A percentile compares a stretch with the other conserved stretches of the same genome.
phyloP scores from a whole-genome alignment of 2,113 vertebrate genomes.

The Thymallus thymallus region DNA sequence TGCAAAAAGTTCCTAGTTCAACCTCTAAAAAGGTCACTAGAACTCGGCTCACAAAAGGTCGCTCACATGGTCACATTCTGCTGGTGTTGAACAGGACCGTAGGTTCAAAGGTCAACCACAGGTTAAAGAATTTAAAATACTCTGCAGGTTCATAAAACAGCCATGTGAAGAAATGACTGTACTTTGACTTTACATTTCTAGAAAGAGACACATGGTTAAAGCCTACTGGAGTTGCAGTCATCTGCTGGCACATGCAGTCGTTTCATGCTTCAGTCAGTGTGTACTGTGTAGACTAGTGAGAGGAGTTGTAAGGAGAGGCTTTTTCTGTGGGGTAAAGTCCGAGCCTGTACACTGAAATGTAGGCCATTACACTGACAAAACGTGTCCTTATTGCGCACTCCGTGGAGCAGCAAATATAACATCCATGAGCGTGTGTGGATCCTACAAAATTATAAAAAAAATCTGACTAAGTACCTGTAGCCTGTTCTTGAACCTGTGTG shows the following conservation, averaged over 20 bases:
- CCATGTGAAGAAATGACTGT: not conserved
- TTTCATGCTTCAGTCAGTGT: not conserved
- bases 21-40: conserved; percentile 60
- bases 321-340: conserved; percentile 45
- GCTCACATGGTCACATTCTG: too few species aligned
- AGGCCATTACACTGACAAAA: not conserved
- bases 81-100: too few species aligned
- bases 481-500: too few species aligned
- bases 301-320: not conserved
- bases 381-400: too few species aligned
- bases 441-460: too few species aligned
- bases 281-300: not conserved
- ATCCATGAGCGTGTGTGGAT: too few species aligned
- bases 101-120: too few species aligned
- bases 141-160: too few species aligned
- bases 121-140: too few species aligned
- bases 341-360: conserved; percentile 6
- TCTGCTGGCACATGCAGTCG: not conserved
- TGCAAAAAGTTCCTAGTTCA: conserved; percentile 73
- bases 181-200: conserved; percentile 31
- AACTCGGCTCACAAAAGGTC: conserved; percentile 69
- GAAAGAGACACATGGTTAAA: not conserved
- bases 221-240: not conserved
- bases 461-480: too few species aligned
- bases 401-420: too few species aligned